Base-by-base conservation (phyloP, 1,140 invertebrate genomes). In the Dreissena rostriformis region DNA sequence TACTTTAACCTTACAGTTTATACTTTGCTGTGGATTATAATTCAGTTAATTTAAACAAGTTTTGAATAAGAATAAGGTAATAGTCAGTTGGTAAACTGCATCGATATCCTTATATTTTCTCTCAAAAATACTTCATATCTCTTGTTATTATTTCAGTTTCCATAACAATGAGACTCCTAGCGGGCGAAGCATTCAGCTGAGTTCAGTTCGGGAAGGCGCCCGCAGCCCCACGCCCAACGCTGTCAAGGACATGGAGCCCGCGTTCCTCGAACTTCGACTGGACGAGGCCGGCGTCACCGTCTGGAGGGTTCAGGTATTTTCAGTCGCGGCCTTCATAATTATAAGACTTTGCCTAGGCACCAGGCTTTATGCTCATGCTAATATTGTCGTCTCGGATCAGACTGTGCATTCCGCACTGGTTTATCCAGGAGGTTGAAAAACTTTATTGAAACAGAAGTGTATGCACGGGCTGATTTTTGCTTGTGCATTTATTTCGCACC, bases 211-310 rank as follows among this genome's bases (percentile, higher is more conserved):
- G 24, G 68, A 82, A 19, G 79, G 79, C 14, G 79, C 79, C 15
- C 49, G 79, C 65, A 73, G 70, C 19, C 79, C 79, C n/a, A 82
- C 79, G 14, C 79, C 79, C 8, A 82, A 73, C 51, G 79, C 79
- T 14, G 19, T 74, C 12, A 39, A 52, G 24, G 70, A 82, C 14
- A 82, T 82, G 70, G 79, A 82, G 55, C 29, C 49, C 14, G 77
- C 79, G 19, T 82, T 82, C 28, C 57, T 73, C 53, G 68, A 74
- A 14, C 17, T 82, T 24, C 17, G 52, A 49, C 39, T 26, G 6
- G 55, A 73, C 15, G 65, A 28, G 63, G n/a, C n/a, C 49, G 79
- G 79, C 19, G 22, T 82, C 28, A 51, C n/a, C 15, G 22, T 74
- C 6, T 82, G 79, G 79, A 63, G 79, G 51, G 57, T 82, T 22